Base-by-base conservation (phyloP, 2,888 invertebrate species). In the Dicranocentrus wangi region DNA sequence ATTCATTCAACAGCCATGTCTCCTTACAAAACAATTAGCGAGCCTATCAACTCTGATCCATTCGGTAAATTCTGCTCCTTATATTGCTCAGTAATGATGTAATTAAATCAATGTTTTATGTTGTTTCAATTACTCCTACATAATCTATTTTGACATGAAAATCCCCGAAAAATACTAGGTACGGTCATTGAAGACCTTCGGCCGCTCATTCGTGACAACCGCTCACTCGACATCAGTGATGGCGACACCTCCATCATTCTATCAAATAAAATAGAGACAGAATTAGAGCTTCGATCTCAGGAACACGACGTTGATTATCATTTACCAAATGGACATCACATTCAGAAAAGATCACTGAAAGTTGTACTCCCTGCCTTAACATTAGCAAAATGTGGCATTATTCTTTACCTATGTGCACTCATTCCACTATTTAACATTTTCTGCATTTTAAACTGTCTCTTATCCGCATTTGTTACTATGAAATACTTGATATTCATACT, bases 401-500 rank as follows among this genome's bases (percentile, higher is more conserved):
- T 51, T n/a, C n/a, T 51, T 5, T 13, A n/a, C 7, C 13, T 51
- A 51, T 51, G 51, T n/a, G 7, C 17, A 8, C 13, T 51, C 13
- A n/a, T 51, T 5, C 51, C 51, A n/a, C 5, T 51, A 8, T 51
- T 51, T 10, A 60, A 53, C 7, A 15, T 47, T 5, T 32, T 60
- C 2, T 76, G 76, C 47, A 10, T 76, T 1, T 19, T 68, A 2
- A 55, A 68, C 21, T 76, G 68, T 19, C n/a, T 55, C 39, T 21
- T 68, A 10, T 1, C 8, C 1, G 17, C 15, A 7, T n/a, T 3
- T 15, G n/a, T 1, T 19, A 15, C 2, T 3, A 19, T 75, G 28
- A 32, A 47, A 10, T 39, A 39, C 7, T 58, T 25, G 21, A 13
- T 68, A 3, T 51, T 27, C 1, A 13, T 76, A n/a, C n/a, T 76